Conservation (phyloP, 2,888 invertebrate species). For the Barypeithes pellucidus region DNA sequence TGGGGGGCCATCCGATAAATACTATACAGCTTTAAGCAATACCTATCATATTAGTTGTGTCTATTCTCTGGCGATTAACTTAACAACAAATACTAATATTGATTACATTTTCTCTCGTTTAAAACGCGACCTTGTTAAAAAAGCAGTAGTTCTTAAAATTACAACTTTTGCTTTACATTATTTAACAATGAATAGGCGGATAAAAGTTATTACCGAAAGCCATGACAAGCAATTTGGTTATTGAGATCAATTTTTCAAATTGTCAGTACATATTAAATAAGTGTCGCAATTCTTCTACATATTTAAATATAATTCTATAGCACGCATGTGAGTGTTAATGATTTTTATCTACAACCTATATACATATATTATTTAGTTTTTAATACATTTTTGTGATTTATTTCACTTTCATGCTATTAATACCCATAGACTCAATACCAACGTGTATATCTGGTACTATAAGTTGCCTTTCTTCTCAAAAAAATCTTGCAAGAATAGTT, state of each 20-base stretch:
- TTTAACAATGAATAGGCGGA: slow-evolving; percentile 12
- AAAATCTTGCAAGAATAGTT: too few species aligned
- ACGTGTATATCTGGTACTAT: too few species aligned
- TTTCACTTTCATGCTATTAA: too few species aligned
- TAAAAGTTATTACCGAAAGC: background rate
- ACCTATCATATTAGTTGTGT: background rate
- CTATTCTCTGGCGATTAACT: too few species aligned
- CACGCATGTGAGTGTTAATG: slow-evolving; percentile 13
- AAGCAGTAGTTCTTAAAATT: slow-evolving; percentile 6
- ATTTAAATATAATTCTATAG: slow-evolving; percentile 7
- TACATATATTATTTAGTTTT: slow-evolving; percentile 12
- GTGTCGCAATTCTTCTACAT: background rate
- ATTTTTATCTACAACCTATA: slow-evolving; percentile 2
- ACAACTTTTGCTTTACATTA: background rate
- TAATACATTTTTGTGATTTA: background rate
- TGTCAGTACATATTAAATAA: background rate
- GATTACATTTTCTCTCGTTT: slow-evolving; percentile 1
- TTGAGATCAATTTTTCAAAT: slow-evolving; percentile 20
- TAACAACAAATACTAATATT: background rate
- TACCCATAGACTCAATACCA: too few species aligned
- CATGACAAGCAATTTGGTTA: slow-evolving; percentile 20
- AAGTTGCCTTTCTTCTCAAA: too few species aligned
- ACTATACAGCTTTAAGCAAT: background rate
- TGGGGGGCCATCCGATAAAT: too few species aligned
- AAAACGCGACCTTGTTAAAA: slow-evolving; percentile 8